A percentile compares a stretch with the other conserved stretches of the same genome.
Evolutionary conservation across 2,113 vertebrate genomes (phyloP).

Genomic region (Phalacrocorax pelagicus): DNA sequence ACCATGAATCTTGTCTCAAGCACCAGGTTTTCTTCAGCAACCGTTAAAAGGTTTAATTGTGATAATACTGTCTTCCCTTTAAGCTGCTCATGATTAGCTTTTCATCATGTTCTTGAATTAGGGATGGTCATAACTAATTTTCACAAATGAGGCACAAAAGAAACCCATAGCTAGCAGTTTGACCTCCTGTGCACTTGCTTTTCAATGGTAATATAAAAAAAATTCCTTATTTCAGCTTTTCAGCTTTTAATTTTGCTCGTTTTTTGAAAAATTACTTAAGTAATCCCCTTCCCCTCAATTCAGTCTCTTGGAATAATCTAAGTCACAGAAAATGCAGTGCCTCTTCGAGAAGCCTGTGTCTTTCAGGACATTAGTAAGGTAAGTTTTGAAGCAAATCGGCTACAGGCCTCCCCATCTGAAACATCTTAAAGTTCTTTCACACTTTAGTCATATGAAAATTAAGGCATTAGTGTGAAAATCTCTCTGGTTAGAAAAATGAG

Average conservation of each 20-base stretch:
- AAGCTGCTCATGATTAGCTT: slow-evolving; percentile 37
- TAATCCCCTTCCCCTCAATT: not conserved
- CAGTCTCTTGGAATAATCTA: not conserved
- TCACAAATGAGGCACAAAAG: slow-evolving; percentile 3
- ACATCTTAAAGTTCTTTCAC: not conserved
- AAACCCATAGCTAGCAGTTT: not conserved
- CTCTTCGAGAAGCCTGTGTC: not conserved
- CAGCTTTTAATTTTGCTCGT: not conserved
- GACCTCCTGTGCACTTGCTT: slow-evolving; percentile 21
- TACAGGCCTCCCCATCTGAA: not conserved
- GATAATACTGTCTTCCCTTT: not conserved
- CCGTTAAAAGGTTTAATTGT: not conserved
- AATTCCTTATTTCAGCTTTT: not conserved
- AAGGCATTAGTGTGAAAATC: not conserved
- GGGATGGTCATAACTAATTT: not conserved
- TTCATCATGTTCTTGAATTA: slow-evolving; percentile 26
- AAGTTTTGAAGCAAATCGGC: not conserved
- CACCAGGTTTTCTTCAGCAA: not conserved
- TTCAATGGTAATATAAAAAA: not conserved
- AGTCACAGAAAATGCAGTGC: not conserved
- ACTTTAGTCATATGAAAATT: not conserved
- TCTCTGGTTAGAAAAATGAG: not conserved
- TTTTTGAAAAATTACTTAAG: not conserved
- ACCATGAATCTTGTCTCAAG: slow-evolving; percentile 3
- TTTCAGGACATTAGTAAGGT: not conserved